A percentile compares a stretch with the other conserved stretches of the same genome.
Conservation (phyloP, 2,888 invertebrate genomes). For the Dilophus febrilis region DNA sequence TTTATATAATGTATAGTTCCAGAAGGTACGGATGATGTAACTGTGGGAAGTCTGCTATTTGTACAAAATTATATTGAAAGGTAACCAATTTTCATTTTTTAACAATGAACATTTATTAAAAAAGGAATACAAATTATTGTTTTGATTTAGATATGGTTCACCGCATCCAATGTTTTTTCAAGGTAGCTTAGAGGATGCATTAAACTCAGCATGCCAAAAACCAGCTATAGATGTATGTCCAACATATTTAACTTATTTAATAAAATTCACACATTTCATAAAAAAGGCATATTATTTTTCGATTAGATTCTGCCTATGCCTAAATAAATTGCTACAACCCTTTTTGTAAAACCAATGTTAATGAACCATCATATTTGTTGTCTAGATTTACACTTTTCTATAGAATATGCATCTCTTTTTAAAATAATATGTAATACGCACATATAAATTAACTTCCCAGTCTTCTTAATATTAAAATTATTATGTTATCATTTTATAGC, state of each 20-base stretch:
- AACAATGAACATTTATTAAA: neutral
- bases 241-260: neutral
- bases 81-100: constrained; percentile 8
- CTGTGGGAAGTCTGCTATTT: constrained; percentile 71
- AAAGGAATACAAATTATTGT: neutral
- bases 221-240: constrained; percentile 70
- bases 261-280: too few relatives aligned
- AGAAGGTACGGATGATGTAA: constrained; percentile 70
- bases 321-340: too few relatives aligned
- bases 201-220: constrained; percentile 75
- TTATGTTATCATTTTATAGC: constrained; percentile 32
- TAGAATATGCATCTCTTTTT: too few relatives aligned
- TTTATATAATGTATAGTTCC: constrained; percentile 45
- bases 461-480: neutral
- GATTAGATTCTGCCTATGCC: too few relatives aligned
- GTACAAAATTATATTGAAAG: constrained; percentile 68
- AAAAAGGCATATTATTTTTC: too few relatives aligned
- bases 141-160: constrained; percentile 44
- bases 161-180: constrained; percentile 81
- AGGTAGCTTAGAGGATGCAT: constrained; percentile 77
- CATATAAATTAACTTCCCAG: too few relatives aligned
- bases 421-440: too few relatives aligned
- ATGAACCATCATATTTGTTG: too few relatives aligned
- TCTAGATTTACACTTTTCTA: too few relatives aligned
- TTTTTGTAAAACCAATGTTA: too few relatives aligned